Base-by-base conservation (phyloP, 2,113 vertebrate species). In the Oophaga pumilio region DNA sequence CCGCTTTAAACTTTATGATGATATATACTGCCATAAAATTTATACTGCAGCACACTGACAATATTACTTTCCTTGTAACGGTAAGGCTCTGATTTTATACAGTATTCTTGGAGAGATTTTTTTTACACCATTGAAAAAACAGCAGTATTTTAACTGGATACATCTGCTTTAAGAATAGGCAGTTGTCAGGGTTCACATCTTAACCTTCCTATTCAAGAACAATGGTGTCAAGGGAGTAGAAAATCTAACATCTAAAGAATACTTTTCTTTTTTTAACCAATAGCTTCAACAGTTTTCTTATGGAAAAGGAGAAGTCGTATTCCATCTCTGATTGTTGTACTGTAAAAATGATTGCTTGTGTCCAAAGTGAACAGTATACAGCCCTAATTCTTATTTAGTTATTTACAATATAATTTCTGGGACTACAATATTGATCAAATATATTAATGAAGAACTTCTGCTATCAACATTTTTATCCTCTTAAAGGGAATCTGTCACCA, bases 21-120 rank as follows among this genome's bases (percentile, higher is more conserved):
- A 88, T 88, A 49, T 83, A 88, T 77, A 60, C 59, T n/a, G 50
- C 86, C 17, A 66, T 77, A 84, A 77, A 68, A 77, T 88, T 53
- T 82, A 88, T 57, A 84, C 80, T 60, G 60, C 43, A 43, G 26
- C 83, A 74, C 66, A 43, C 81, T 49, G 79, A 87, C 43, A 84
- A 69, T 79, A 76, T 83, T 76, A 11, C 49, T 83, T 82, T 22
- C 80, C 53, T 20, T 77, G 49, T 20, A 71, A 52, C 60, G 52
- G 50, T 81, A 82, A 82, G 20, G 22, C 26, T 28, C 28, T 20
- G 8, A 76, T 13, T 80, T 79, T 52, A 57, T 56, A 17, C 14
- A 56, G 12, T 57, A 77, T 20, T 74, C 18, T 33, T 49, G 18
- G 13, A 15, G 53, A 59, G 17, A 49, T 59, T 26, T 22, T 14